Conservation (phyloP, 2,888 invertebrate genomes). For the Eupeodes latifasciatus region DNA sequence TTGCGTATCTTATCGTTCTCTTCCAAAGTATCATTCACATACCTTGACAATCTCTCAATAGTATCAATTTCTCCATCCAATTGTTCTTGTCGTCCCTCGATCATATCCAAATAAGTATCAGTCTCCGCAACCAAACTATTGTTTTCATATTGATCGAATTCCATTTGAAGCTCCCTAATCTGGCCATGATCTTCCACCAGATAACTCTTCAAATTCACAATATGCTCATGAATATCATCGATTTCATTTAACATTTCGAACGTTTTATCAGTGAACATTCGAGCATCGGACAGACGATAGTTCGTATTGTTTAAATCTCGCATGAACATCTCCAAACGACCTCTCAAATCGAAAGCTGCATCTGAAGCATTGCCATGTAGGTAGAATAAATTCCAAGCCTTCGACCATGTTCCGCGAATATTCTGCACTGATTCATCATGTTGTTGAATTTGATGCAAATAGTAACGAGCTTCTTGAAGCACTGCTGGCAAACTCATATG, state of each 20-base stretch:
- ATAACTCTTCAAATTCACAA: slow-evolving; percentile 80
- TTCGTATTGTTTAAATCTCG: slow-evolving; percentile 82
- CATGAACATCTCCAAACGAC: slow-evolving; percentile 82
- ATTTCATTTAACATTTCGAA: slow-evolving; percentile 81
- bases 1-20: slow-evolving; percentile 85
- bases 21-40: slow-evolving; percentile 85
- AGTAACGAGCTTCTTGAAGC: slow-evolving; percentile 84
- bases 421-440: slow-evolving; percentile 81
- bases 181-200: slow-evolving; percentile 80
- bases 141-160: slow-evolving; percentile 78
- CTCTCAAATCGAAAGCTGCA: slow-evolving; percentile 82
- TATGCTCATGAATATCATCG: slow-evolving; percentile 82
- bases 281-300: slow-evolving; percentile 81
- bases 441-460: slow-evolving; percentile 84
- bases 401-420: slow-evolving; percentile 80
- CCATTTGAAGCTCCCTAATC: slow-evolving; percentile 78
- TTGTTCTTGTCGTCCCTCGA: slow-evolving; percentile 83
- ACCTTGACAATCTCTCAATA: slow-evolving; percentile 85
- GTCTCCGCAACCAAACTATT: slow-evolving; percentile 78
- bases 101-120: slow-evolving; percentile 83
- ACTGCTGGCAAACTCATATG: slow-evolving; percentile 86
- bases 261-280: slow-evolving; percentile 81
- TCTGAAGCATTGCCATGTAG: slow-evolving; percentile 82
- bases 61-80: slow-evolving; percentile 84
- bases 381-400: slow-evolving; percentile 81